Percentiles rank a stretch among this genome's conserved stretches.
Evolutionary conservation across 2,888 invertebrate genomes (phyloP).

Genomic region (Tenthredo scrophulariae): DNA sequence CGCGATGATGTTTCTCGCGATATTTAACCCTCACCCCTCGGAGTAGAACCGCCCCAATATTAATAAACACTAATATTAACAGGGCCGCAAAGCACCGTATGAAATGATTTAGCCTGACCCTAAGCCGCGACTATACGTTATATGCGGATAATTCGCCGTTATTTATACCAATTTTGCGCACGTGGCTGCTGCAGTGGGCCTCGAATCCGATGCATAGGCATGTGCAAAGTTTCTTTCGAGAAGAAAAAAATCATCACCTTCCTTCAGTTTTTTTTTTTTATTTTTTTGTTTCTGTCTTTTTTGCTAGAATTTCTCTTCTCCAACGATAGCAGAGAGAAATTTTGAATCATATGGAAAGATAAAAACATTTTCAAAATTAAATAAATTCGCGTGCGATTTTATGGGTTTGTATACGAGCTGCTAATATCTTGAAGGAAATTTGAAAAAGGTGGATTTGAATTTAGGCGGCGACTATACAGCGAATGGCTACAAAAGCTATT

Average conservation of each 20-base stretch:
- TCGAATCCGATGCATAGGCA: not conserved
- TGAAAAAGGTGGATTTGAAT: constrained; percentile 5
- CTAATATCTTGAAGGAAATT: not conserved
- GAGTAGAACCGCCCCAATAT: not conserved
- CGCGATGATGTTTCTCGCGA: constrained; percentile 28
- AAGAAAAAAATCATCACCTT: not conserved
- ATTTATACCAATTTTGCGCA: constrained; percentile 30
- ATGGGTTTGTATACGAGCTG: not conserved
- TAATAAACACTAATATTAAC: constrained; percentile 48
- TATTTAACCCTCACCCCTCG: constrained; percentile 13
- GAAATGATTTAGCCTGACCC: constrained; percentile 30
- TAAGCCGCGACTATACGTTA: not conserved
- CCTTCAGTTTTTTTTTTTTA: too few relatives aligned
- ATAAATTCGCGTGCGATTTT: not conserved
- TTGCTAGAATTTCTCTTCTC: not conserved
- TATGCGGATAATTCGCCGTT: constrained; percentile 29
- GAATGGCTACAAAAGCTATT: constrained; percentile 49
- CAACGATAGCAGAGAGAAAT: not conserved
- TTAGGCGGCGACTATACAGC: constrained; percentile 18
- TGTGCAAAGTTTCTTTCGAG: not conserved
- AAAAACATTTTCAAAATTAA: too few relatives aligned
- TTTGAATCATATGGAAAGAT: too few relatives aligned
- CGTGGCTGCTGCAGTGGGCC: constrained; percentile 9
- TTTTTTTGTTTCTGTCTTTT: not conserved
- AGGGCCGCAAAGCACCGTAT: not conserved